These are phyloP conservation scores for Fabriciana adippe DNA, from an alignment of 2,888 invertebrate species.

Conservation along the genomic window DNA sequence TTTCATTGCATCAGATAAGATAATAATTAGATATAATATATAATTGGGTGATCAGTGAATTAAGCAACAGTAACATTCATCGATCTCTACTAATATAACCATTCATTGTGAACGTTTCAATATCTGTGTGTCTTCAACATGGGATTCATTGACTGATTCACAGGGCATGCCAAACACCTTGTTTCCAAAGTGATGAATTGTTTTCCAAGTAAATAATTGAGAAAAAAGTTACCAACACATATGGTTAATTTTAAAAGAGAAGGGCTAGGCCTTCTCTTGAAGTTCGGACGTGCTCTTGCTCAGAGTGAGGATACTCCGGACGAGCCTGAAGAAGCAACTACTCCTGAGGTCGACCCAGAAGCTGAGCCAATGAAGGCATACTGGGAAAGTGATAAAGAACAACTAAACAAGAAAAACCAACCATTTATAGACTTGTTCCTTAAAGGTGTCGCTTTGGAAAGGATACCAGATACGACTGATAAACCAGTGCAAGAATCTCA, in stretches of 20 bases:
- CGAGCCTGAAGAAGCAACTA: constrained; percentile 48
- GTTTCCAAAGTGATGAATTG: constrained; percentile 67
- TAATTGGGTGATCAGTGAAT: constrained; percentile 55
- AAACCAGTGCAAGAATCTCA: constrained; percentile 72
- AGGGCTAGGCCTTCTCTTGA: constrained; percentile 74
- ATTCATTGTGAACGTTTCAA: constrained; percentile 63
- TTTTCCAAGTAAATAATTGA: constrained; percentile 67
- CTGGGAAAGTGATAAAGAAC: constrained; percentile 73
- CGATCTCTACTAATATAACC: constrained; percentile 55
- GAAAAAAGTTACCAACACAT: constrained; percentile 66
- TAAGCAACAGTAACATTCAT: constrained; percentile 59
- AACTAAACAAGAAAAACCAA: constrained; percentile 60
- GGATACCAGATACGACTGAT: constrained; percentile 70
- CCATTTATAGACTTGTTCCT: constrained; percentile 68
- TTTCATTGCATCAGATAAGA: constrained; percentile 64
- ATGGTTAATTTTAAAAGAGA: constrained; percentile 74
- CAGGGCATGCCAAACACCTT: constrained; percentile 78
- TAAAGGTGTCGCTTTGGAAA: constrained; percentile 61
- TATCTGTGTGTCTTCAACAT: constrained; percentile 82
- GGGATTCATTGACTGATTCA: constrained; percentile 80
- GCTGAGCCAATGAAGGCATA: constrained; percentile 72
- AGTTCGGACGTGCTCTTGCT: constrained; percentile 57
- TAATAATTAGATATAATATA: constrained; percentile 54
- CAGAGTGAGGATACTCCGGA: constrained; percentile 58
- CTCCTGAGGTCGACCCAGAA: constrained; percentile 47